phyloP scores from a whole-genome alignment of 2,797 vertebrate species.

The Pachyuromys duprasi region DNA sequence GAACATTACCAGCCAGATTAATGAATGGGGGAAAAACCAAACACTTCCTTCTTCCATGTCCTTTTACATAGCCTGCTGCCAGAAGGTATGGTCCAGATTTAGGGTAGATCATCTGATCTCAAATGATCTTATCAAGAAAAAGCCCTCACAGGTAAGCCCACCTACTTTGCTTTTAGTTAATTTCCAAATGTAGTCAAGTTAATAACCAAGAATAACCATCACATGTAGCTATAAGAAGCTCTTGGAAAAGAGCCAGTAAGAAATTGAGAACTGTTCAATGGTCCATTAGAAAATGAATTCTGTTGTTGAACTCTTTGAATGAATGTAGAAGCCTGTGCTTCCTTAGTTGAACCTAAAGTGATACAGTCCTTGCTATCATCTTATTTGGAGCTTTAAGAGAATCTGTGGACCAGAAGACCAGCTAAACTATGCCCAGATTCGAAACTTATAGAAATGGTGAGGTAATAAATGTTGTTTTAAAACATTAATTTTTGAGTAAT shows the following conservation, averaged over 20 bases:
- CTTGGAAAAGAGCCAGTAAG: not conserved
- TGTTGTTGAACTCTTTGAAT: constrained; percentile 17
- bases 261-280: not conserved
- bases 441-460: constrained; percentile 11
- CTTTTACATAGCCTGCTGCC: not conserved
- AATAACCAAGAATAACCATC: not conserved
- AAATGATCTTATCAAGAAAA: not conserved
- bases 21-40: not conserved
- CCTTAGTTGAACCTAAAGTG: not conserved
- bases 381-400: constrained; percentile 20
- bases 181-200: not conserved
- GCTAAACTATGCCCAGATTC: constrained; percentile 4
- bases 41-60: not conserved
- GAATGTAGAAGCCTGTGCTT: constrained; percentile 1
- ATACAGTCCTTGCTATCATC: not conserved
- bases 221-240: not conserved
- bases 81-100: not conserved
- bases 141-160: not conserved
- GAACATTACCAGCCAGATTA: not conserved
- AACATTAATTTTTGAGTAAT: not conserved
- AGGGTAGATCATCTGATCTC: not conserved
- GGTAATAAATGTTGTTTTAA: constrained; percentile 45
- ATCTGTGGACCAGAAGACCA: not conserved
- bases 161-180: not conserved
- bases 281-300: constrained; percentile 19